A percentile compares a stretch with the other conserved stretches of the same genome.
phyloP scores from a whole-genome alignment of 2,113 vertebrate species.

The Corvus moneduloides region DNA sequence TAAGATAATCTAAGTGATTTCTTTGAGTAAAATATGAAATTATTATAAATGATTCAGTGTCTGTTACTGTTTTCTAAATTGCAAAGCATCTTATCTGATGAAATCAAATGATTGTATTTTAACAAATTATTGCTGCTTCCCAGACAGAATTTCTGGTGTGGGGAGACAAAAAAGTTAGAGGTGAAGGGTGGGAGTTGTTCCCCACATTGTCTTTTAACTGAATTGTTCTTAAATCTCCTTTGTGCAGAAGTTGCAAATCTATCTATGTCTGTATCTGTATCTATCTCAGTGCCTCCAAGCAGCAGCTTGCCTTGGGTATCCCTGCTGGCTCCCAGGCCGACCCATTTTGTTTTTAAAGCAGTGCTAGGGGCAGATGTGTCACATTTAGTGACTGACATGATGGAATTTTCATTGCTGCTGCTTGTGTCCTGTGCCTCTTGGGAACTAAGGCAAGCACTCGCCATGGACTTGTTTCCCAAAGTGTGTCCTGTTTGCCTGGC shows the following conservation, averaged over 20 bases:
- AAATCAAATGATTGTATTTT: background rate
- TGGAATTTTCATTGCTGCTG: background rate
- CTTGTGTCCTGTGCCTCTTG: background rate
- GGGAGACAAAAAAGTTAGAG: background rate
- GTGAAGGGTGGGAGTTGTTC: background rate
- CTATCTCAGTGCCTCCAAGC: background rate
- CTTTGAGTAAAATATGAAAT: background rate
- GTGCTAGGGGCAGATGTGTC: background rate
- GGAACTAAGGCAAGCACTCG: background rate
- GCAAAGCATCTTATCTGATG: background rate
- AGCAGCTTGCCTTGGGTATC: background rate
- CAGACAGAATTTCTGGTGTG: background rate
- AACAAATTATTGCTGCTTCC: background rate
- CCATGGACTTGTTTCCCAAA: background rate
- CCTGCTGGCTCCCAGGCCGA: background rate
- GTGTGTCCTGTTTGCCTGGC: background rate
- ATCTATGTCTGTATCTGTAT: background rate
- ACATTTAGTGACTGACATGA: accelerated
- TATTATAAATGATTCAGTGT: background rate
- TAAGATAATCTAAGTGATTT: slow-evolving; percentile 56
- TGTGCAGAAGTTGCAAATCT: background rate
- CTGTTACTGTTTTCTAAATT: background rate
- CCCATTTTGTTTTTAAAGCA: background rate
- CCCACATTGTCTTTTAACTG: background rate
- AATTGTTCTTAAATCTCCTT: background rate